Evolutionary conservation across 2,888 invertebrate species (phyloP).

Genomic region (Cephus nigrinus): DNA sequence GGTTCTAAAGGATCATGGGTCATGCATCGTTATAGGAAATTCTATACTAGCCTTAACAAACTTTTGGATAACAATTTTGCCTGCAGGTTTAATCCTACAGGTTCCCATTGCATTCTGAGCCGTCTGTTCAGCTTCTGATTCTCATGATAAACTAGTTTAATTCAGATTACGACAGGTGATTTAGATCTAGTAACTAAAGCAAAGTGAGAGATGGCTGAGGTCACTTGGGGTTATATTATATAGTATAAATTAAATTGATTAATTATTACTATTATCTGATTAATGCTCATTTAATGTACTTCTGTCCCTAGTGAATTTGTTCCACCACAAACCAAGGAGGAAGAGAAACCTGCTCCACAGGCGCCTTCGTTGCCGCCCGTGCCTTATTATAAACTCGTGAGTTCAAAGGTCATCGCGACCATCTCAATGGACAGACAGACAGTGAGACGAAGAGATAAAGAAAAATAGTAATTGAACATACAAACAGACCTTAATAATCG

Average conservation of each 20-base stretch:
- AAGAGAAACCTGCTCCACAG: slow-evolving; percentile 46
- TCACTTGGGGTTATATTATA: background rate
- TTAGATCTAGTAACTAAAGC: background rate
- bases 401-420: slow-evolving; percentile 24
- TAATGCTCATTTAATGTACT: background rate
- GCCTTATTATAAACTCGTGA: slow-evolving; percentile 61
- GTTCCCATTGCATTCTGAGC: background rate
- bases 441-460: background rate
- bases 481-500: background rate
- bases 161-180: background rate
- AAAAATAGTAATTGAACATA: background rate
- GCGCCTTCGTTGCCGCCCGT: slow-evolving; percentile 50
- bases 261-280: background rate
- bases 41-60: background rate
- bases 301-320: slow-evolving; percentile 62
- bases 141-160: background rate
- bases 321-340: slow-evolving; percentile 60
- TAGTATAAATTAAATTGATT: background rate
- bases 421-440: background rate
- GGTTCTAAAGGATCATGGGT: background rate
- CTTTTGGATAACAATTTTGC: background rate
- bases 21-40: background rate
- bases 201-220: background rate
- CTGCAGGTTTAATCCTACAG: background rate
- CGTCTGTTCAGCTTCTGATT: background rate